Percentiles rank a stretch among this genome's conserved stretches.
phyloP scores from a whole-genome alignment of 2,888 invertebrate genomes.

The Melieria picta region DNA sequence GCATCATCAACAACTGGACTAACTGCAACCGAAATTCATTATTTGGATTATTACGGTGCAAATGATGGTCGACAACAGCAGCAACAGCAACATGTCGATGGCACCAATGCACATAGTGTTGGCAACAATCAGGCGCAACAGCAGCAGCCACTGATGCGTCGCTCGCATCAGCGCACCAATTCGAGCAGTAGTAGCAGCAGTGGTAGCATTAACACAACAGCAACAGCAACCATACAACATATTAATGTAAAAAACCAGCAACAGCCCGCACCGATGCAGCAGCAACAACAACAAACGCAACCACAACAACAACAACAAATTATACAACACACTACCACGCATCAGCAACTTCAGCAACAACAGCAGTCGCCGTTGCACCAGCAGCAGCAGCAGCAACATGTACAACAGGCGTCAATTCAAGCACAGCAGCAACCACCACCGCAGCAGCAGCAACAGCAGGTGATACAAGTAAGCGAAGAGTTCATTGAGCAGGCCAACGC shows the following conservation, averaged over 20 bases:
- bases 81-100: constrained; percentile 43
- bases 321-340: constrained; percentile 40
- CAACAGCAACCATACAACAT: constrained; percentile 27
- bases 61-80: constrained; percentile 45
- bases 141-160: constrained; percentile 33
- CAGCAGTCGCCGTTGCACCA: constrained; percentile 47
- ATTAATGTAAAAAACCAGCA: constrained; percentile 38
- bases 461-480: constrained; percentile 57
- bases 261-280: constrained; percentile 40
- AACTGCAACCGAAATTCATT: constrained; percentile 47
- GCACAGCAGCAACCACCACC: constrained; percentile 47
- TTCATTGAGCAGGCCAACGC: constrained; percentile 49
- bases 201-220: constrained; percentile 5
- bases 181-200: constrained; percentile 18
- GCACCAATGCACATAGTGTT: constrained; percentile 31
- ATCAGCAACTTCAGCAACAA: constrained; percentile 45
- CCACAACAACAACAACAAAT: constrained; percentile 42
- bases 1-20: constrained; percentile 43
- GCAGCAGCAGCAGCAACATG: constrained; percentile 46
- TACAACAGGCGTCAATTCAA: constrained; percentile 24
- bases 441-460: constrained; percentile 51
- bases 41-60: constrained; percentile 50
- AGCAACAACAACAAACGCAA: constrained; percentile 38
- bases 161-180: constrained; percentile 34
- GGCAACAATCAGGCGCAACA: constrained; percentile 21